These are phyloP conservation scores for Lepidochrysops patricia DNA, from an alignment of 2,888 invertebrate species.

Conservation along the genomic window DNA sequence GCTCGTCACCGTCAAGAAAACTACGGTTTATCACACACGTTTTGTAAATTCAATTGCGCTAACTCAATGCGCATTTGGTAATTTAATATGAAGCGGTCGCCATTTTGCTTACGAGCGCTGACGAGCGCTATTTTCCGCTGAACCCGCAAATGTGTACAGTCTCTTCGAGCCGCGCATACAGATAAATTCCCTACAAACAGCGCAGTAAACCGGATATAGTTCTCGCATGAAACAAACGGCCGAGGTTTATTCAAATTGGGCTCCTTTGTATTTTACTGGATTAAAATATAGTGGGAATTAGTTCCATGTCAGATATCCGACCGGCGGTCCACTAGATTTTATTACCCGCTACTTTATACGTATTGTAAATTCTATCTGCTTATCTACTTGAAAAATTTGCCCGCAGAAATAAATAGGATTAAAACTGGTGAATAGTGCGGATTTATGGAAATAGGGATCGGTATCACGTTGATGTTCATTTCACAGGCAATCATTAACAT, in stretches of 20 bases:
- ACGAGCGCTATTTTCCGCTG: too few relatives aligned
- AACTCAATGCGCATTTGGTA: too few relatives aligned
- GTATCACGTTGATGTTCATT: constrained; percentile 1
- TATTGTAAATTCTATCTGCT: constrained; percentile 32
- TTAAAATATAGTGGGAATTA: constrained; percentile 73
- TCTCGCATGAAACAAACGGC: constrained; percentile 68
- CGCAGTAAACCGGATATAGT: constrained; percentile 62
- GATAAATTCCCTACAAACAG: constrained; percentile 64
- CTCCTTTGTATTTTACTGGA: constrained; percentile 70
- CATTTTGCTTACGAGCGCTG: too few relatives aligned
- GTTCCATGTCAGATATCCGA: constrained; percentile 69
- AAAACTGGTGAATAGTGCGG: constrained; percentile 4
- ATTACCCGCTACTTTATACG: constrained; percentile 50
- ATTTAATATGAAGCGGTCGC: too few relatives aligned
- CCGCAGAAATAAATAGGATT: constrained; percentile 9
- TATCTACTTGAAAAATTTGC: constrained; percentile 18
- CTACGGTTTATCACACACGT: too few relatives aligned
- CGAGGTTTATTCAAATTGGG: constrained; percentile 72
- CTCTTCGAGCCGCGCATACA: constrained; percentile 41
- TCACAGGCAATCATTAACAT: background rate
- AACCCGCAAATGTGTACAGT: constrained; percentile 44
- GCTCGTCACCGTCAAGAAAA: too few relatives aligned
- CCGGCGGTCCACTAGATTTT: constrained; percentile 51
- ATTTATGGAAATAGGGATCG: constrained; percentile 2
- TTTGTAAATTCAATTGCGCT: too few relatives aligned